Evolutionary conservation across 2,113 vertebrate species (phyloP).

Genomic region (Marmota flaviventris): DNA sequence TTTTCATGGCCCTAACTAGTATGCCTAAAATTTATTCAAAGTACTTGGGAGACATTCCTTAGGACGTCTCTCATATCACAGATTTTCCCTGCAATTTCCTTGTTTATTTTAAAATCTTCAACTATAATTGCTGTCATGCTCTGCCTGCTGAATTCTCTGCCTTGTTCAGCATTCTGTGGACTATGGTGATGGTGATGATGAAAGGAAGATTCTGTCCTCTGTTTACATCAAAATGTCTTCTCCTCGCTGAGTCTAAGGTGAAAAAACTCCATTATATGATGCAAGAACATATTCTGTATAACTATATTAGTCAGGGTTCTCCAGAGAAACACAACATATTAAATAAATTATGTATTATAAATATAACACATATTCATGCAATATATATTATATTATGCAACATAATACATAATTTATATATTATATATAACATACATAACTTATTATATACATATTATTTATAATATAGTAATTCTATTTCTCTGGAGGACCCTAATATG

Average conservation of each 20-base stretch:
- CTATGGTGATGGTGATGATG: neutral
- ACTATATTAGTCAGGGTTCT: neutral
- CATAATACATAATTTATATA: neutral
- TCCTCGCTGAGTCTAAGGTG: neutral
- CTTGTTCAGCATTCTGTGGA: neutral
- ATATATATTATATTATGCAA: neutral
- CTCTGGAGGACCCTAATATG: neutral
- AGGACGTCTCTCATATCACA: neutral
- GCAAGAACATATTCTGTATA: neutral
- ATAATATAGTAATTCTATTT: neutral
- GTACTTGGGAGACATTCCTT: neutral
- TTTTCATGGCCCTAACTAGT: neutral
- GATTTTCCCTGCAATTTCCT: neutral
- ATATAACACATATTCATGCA: neutral
- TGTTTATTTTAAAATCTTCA: conserved; percentile 12
- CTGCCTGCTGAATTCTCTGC: conserved; percentile 10
- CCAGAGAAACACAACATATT: neutral
- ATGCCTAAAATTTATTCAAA: neutral
- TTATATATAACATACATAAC: neutral
- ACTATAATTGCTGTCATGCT: neutral
- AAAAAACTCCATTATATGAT: conserved; percentile 39
- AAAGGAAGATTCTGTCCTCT: neutral
- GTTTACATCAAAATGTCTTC: conserved; percentile 42
- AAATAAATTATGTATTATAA: neutral
- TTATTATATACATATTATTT: neutral